Base-by-base conservation (phyloP, 1,140 invertebrate genomes). In the Probaryconus sp. region DNA sequence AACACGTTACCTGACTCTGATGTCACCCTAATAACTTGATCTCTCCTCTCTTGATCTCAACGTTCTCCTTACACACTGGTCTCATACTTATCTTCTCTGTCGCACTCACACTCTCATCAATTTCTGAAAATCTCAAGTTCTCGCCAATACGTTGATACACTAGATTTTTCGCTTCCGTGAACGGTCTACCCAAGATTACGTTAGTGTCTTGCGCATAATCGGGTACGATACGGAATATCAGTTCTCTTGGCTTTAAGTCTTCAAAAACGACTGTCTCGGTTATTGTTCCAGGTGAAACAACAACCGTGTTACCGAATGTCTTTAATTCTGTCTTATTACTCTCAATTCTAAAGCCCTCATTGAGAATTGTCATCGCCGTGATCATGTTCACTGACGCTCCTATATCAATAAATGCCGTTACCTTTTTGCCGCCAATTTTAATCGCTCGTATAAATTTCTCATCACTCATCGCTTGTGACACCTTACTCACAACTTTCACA, bases 111-210 rank as follows among this genome's bases (percentile, higher is more conserved):
- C 7, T 7, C 1, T 40, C 20, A 20, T 71, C 31, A 42, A 73
- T 45, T 17, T 70, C 26, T 6, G 14, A 5, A 42, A 64, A 75
- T n/a, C 13, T 33, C 5, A 74, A 47, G 3, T 68, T 38, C n/a
- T 55, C 14, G 9, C 60, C 58, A 6, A 51, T 7, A 14, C 69
- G 45, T 1, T 42, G 30, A 18, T 74, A 74, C 6, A n/a, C 43
- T 11, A 78, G 5, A 64, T 78, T 63, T 2, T 26, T 16, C 0
- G 42, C 21, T 14, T 77, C 76, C n/a, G 76, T 77, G 47, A 74
- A 77, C 1, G 65, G 60, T 31, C 53, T 35, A 13, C 76, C 63
- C 10, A 65, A 56, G n/a, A 72, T 58, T 5, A 71, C 10, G n/a
- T 69, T 42, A 2, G 11, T 14, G n/a, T 4, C 3, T 13, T 71